Base-by-base conservation (phyloP, 2,888 invertebrate genomes). In the Cenopis cana region DNA sequence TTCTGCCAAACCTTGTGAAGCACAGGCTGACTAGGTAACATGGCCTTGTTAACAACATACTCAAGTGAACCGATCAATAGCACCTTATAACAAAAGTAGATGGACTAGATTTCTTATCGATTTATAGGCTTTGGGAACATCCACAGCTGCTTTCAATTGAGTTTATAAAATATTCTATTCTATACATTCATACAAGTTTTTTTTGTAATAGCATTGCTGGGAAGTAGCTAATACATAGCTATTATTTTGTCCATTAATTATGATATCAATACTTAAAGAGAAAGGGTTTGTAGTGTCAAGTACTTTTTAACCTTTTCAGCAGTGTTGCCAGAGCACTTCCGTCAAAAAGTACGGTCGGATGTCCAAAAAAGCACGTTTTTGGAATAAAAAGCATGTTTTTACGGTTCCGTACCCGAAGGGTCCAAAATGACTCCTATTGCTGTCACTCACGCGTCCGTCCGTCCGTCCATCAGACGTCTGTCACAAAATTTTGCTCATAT, bases 31-130 rank as follows among this genome's bases (percentile, higher is more conserved):
- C 24, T 24, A 24, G 24, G 24, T 24, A 24, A 24, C 33, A 33
- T 33, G 33, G 33, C 33, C 5, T 33, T 33, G 33, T 33, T 33
- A 33, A 33, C 3, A 60, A 60, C 46, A 24, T 24, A n/a, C n/a
- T n/a, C n/a, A 60, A 50, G 36, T 20, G 50, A 57, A 20, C 24
- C 20, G 20, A 38, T 36, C 49, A 41, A 33, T 41, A 41, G 54
- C 61, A n/a, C 20, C 6, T 65, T 61, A 71, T 71, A 55, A 61
- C 60, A 59, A 18, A 24, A 46, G 24, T 24, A 49, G 49, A 59
- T 59, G 49, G n/a, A 55, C 49, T 67, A 61, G 55, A 54, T 61
- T 61, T 56, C 66, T 55, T 66, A 71, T 67, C 59, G 71, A 67
- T 67, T 14, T 41, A 41, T 60, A 67, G 55, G 29, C 50, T 20